Evolutionary conservation across 2,113 vertebrate species (phyloP).

Genomic region (Phylloscopus whistleri): DNA sequence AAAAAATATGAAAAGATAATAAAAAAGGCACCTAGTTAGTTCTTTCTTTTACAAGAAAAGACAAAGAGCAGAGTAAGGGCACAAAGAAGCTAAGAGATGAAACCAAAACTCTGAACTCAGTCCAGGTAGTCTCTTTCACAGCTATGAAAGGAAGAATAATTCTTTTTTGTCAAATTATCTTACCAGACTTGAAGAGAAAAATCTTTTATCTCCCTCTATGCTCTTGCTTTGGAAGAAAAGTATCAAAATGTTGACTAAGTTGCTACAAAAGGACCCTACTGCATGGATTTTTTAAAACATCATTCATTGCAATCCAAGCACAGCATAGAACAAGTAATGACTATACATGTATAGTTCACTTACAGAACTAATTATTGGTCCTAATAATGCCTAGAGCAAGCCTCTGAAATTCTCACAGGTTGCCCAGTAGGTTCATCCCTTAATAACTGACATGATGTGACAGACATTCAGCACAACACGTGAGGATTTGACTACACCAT

Average conservation of each 20-base stretch:
- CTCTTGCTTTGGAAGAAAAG: not conserved
- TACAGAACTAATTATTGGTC: not conserved
- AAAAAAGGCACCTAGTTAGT: not conserved
- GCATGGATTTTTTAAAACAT: not conserved
- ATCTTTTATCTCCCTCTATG: not conserved
- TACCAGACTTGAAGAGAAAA: not conserved
- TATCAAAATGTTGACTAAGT: not conserved
- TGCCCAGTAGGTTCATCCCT: not conserved
- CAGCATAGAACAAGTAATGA: not conserved
- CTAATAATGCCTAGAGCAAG: not conserved
- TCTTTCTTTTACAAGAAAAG: not conserved
- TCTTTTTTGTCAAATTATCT: not conserved
- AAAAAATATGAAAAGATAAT: not conserved
- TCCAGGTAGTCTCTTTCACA: not conserved
- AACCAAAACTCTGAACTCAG: not conserved
- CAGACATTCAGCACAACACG: fast-evolving
- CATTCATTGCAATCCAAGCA: not conserved
- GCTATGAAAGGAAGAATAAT: not conserved
- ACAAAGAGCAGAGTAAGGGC: not conserved
- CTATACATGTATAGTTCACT: not conserved
- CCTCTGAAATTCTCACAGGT: not conserved
- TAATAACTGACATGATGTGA: not conserved
- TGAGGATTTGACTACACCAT: not conserved
- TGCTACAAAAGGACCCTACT: not conserved
- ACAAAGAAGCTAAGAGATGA: not conserved